phyloP scores from a whole-genome alignment of 2,888 invertebrate genomes.

The Coleophora flavipennella region DNA sequence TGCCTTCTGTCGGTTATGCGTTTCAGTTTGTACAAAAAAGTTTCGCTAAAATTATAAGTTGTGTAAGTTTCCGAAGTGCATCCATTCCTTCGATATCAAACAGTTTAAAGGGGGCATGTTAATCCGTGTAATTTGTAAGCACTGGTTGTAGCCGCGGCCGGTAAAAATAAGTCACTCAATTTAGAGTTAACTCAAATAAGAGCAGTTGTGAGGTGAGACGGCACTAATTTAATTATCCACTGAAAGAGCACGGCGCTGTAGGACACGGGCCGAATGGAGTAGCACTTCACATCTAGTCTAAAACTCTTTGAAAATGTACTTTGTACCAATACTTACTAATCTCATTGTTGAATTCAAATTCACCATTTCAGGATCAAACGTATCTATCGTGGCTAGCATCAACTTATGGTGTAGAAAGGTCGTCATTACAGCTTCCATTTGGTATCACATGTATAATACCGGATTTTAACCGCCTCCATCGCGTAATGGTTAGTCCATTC shows the following conservation, averaged over 20 bases:
- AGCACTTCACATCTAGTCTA: no score
- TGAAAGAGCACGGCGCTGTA: conserved; percentile 43
- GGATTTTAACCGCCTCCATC: no score
- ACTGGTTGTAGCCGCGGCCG: conserved; percentile 9
- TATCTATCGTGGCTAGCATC: background rate
- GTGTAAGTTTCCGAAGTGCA: conserved; percentile 25
- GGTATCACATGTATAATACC: conserved; percentile 13
- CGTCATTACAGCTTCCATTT: background rate
- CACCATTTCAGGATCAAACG: no score
- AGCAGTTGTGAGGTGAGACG: conserved; percentile 38
- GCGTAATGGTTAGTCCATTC: no score
- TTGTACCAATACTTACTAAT: background rate
- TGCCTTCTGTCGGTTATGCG: conserved; percentile 57
- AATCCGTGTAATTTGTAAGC: conserved; percentile 34
- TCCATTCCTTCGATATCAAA: background rate
- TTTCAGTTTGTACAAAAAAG: conserved; percentile 43
- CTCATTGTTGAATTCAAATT: no score
- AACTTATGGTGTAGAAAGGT: no score
- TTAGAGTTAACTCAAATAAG: conserved; percentile 41
- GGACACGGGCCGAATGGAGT: conserved; percentile 28
- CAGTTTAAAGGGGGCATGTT: conserved; percentile 6
- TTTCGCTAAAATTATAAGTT: conserved; percentile 46
- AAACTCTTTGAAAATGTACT: no score
- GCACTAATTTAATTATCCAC: conserved; percentile 58
- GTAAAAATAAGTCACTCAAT: conserved; percentile 6